These are phyloP conservation scores for Perizoma affinitatum DNA, from an alignment of 2,888 invertebrate genomes.

Conservation along the genomic window DNA sequence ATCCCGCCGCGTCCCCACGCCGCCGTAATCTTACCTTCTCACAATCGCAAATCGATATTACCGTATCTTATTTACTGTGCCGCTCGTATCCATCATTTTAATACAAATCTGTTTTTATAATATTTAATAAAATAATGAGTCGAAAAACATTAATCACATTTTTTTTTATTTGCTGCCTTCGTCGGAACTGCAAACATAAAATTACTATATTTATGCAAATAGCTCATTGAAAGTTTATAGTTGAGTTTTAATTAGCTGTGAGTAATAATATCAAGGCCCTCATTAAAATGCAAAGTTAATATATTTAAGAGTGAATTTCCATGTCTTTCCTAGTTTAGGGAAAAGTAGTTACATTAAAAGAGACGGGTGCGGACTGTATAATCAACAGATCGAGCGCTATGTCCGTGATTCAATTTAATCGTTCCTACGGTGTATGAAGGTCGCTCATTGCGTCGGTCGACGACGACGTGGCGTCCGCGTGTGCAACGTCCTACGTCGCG, in stretches of 20 bases:
- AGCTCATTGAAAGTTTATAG: constrained; percentile 42
- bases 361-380: constrained; percentile 39
- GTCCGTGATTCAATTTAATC: constrained; percentile 56
- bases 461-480: constrained; percentile 33
- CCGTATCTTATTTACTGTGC: constrained; percentile 48
- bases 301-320: no score
- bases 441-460: constrained; percentile 62
- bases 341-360: no score
- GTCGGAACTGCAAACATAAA: constrained; percentile 29
- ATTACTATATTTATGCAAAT: constrained; percentile 31
- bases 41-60: constrained; percentile 66
- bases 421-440: constrained; percentile 60
- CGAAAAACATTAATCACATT: constrained; percentile 37
- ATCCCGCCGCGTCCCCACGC: constrained; percentile 68
- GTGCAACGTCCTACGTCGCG: constrained; percentile 46
- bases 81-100: constrained; percentile 47
- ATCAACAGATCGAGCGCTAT: constrained; percentile 59
- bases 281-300: no score
- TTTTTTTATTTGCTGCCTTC: constrained; percentile 27
- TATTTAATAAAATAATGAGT: constrained; percentile 46
- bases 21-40: constrained; percentile 49
- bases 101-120: constrained; percentile 3
- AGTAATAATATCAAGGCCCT: no score
- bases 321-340: no score
- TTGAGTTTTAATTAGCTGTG: not conserved